Base-by-base conservation (phyloP, 2,888 invertebrate genomes). In the Drosophila paracracens region DNA sequence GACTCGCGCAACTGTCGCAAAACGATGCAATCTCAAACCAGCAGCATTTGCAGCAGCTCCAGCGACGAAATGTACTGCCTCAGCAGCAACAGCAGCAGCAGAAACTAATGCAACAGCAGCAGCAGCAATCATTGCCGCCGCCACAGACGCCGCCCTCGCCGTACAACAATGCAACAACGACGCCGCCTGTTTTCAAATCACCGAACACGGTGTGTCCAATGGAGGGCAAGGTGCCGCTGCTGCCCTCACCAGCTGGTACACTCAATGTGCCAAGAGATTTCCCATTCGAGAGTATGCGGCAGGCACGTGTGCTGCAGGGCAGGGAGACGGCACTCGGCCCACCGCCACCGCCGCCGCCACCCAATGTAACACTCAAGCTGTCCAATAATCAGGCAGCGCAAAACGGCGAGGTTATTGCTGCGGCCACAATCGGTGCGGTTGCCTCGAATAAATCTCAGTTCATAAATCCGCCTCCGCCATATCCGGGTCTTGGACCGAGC, bases 271-370 rank as follows among this genome's bases (percentile, higher is more conserved):
- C 77, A 38, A 94, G 94, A 90, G 95, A 95, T 91, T 98, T 96
- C 94, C 97, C 98, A 50, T 98, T 98, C 93, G 97, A 97, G 90
- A 97, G 97, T 93, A 98, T 98, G 98, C 97, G 97, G 54, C 97
- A 97, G 91, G 97, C 97, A 75, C 95, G 97, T 92, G 97, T 97
- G 58, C 96, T 97, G 93, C 97, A 97, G 91, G 95, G 95, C 89
- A 95, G 96, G 89, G 96, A 95, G 91, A 94, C 94, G 77, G 38
- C 73, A 70, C 61, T 85, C 6, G 90, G 85, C 3, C 78, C 79
- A 54, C 80, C 82, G 36, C 81, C 82, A 33, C 84, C 88, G 46
- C 84, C 89, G 43, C 84, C 84, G 33, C 89, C 90, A 13, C 83
- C 91, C 16, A 91, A 91, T 76, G 89, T 91, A 35, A 88, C 92